Evolutionary conservation across 2,888 invertebrate species (phyloP), one percentile per base, ranked within the genome.

Genomic region (Diplolepis rosae): DNA sequence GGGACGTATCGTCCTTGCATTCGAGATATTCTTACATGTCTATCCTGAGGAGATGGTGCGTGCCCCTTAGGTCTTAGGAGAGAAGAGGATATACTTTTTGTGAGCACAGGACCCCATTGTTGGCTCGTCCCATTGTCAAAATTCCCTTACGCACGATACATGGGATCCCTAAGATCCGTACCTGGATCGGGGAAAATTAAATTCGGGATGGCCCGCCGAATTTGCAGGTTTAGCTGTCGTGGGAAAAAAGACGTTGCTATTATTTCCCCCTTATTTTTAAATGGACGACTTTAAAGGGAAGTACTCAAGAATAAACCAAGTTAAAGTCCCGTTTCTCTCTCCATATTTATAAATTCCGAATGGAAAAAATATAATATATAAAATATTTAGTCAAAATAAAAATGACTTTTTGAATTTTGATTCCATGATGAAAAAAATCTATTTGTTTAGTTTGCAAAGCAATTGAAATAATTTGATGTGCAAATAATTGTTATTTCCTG

Each of bases 1-100:
- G 56, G 35, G 18, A 61, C 32, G n/a, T n/a, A n/a, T n/a, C n/a
- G n/a, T n/a, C n/a, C n/a, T n/a, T n/a, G n/a, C n/a, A n/a, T n/a
- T 22, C 39, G 35, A 22, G 61, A 35, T 35, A 35, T 35, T 35
- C 35, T 39, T 27, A 24, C 24, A 39, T 61, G 35, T 61, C 35
- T 39, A 39, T 61, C 51, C 51, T 61, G 61, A 1, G 27, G 50
- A 70, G 68, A 68, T 72, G 61, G 67, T 66, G 66, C 71, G 66
- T 68, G 61, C 56, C 66, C 66, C 71, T 61, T 61, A 22, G 56
- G 56, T 39, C 56, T 61, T 71, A 68, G 54, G 68, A 68, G 74
- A 75, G 77, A 68, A 66, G 74, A 78, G 74, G 77, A 79, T 77
- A 74, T 74, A 74, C 75, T 77, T 77, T 73, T 77, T 77, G 71